phyloP scores from a whole-genome alignment of 2,888 invertebrate species.

The Axea sp. region DNA sequence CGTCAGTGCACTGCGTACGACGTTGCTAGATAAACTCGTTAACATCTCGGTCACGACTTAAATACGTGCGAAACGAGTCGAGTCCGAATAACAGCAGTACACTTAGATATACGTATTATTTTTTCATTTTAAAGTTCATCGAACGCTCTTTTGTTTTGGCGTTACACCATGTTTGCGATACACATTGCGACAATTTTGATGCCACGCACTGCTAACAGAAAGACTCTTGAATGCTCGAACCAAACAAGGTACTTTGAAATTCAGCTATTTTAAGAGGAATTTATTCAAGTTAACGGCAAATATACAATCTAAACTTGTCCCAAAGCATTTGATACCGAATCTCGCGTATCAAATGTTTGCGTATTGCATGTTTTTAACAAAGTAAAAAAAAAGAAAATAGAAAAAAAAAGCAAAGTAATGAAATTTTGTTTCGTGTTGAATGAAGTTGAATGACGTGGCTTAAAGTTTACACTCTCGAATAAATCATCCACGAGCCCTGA shows the following conservation, averaged over 20 bases:
- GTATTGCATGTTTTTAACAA: too few relatives aligned
- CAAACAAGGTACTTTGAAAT: too few relatives aligned
- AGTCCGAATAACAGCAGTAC: constrained; percentile 19
- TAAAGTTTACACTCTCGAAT: too few relatives aligned
- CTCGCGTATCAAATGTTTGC: too few relatives aligned
- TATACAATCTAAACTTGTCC: constrained; percentile 33
- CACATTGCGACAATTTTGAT: constrained; percentile 40
- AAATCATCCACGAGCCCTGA: constrained; percentile 1
- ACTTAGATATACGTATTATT: constrained; percentile 19
- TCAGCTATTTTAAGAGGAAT: too few relatives aligned
- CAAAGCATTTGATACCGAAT: too few relatives aligned
- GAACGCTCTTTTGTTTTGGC: constrained; percentile 54
- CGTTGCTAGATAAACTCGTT: constrained; percentile 69
- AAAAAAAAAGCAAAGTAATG: too few relatives aligned
- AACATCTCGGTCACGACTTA: constrained; percentile 74
- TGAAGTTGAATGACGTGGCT: too few relatives aligned
- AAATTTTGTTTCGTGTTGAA: too few relatives aligned
- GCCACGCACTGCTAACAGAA: constrained; percentile 36
- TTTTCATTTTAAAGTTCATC: constrained; percentile 59
- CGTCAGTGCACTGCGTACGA: constrained; percentile 59
- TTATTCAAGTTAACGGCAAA: too few relatives aligned
- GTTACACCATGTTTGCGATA: constrained; percentile 23
- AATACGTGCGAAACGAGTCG: constrained; percentile 76
- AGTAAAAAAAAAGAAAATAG: too few relatives aligned
- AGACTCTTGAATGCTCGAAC: constrained; percentile 12